Base-by-base conservation (phyloP, 2,113 vertebrate genomes). In the Bucco capensis region DNA sequence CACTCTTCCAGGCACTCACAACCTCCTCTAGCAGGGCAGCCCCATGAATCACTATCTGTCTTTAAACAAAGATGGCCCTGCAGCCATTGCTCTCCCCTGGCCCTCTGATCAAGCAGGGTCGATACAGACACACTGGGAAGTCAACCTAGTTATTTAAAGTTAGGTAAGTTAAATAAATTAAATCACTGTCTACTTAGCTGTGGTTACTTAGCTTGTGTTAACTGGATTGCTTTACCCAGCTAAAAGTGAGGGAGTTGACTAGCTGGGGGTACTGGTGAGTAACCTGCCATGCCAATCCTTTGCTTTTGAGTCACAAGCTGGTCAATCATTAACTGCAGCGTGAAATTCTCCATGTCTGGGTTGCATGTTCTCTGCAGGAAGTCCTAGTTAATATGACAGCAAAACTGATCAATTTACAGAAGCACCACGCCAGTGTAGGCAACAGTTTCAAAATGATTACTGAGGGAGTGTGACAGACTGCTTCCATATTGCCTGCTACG, bases 401-500 rank as follows among this genome's bases (percentile, higher is more conserved):
- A 25, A 21, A 71, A 14, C 13, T 4, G 2, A 22, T 1, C 23
- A 10, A 14, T 4, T 12, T 2, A 12, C 12, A 47, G 49, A 13
- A n/a, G 19, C 38, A 35, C n/a, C 35, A 2, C 1, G 14, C 19
- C 28, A 10, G 22, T 0, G 3, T 0, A 2, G 19, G 10, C 3
- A 61, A 4, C 1, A 5, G 8, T 44, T 40, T 25, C 8, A 19
- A 40, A 22, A 0, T 0, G 0, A 19, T 25, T 8, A 24, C 2
- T 0, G 2, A 22, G 10, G 42, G 12, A 11, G 1, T 0, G 5
- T 8, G 9, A 4, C 38, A 37, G 50, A 22, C 10, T 38, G 40
- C 17, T 9, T 1, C 1, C 2, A 3, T 0, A 1, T 4, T 4
- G 6, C 42, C 51, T 7, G 28, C 47, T 24, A 30, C 44, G 2